phyloP scores from a whole-genome alignment of 2,888 invertebrate species.

The Ichneumoninae sp. region DNA sequence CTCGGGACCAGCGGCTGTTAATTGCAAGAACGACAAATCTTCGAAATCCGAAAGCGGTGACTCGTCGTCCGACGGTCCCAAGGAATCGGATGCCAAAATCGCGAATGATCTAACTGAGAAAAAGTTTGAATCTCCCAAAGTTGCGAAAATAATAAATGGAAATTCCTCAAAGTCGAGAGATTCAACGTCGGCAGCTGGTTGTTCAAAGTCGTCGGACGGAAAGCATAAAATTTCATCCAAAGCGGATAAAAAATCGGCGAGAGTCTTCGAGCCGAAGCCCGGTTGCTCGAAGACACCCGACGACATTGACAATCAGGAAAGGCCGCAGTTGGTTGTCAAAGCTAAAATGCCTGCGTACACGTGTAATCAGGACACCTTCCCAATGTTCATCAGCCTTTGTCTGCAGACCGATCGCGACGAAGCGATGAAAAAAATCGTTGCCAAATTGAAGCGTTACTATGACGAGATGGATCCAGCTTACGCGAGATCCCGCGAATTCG shows the following conservation, averaged over 20 bases:
- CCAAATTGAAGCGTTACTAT: constrained; percentile 76
- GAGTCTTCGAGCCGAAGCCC: background rate
- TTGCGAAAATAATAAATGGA: background rate
- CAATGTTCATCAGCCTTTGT: constrained; percentile 77
- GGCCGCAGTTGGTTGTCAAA: constrained; percentile 74
- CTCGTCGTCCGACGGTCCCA: background rate
- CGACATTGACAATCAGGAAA: constrained; percentile 15
- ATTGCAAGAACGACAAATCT: background rate
- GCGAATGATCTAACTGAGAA: background rate
- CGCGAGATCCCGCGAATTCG: constrained; percentile 71
- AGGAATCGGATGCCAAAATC: background rate
- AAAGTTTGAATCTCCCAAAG: background rate
- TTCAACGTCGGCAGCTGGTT: constrained; percentile 23
- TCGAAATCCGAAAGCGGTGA: background rate
- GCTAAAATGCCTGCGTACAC: constrained; percentile 69
- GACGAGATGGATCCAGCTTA: constrained; percentile 72
- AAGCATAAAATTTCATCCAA: background rate
- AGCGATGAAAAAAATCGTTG: constrained; percentile 75
- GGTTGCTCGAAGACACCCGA: constrained; percentile 14
- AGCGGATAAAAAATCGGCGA: constrained; percentile 10
- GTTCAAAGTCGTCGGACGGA: constrained; percentile 32
- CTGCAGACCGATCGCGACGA: constrained; percentile 69
- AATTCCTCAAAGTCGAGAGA: background rate
- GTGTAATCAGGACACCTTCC: constrained; percentile 73
- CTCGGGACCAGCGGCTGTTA: background rate